Evolutionary conservation across 92 coral and sea anemone genomes (phyloP), one percentile per base, ranked within the genome.

Genomic region (Meandrina meandrites): DNA sequence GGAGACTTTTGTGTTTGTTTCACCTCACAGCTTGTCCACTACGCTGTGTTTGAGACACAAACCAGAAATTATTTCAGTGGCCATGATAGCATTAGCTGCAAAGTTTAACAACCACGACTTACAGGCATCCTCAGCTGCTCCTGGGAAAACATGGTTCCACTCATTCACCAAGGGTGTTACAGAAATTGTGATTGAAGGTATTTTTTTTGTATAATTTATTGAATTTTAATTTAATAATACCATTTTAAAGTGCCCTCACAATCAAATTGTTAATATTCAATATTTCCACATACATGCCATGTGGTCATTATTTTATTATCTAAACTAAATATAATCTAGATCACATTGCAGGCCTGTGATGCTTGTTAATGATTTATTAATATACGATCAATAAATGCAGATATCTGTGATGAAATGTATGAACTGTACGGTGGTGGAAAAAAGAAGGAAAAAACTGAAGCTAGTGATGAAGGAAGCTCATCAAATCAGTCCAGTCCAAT

Each of bases 51-150:
- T 97, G 82, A 92, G 94, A 72, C 88, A 95, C 81, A 92, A 92
- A 75, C 98, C 99, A 73, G 99, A 97, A 80, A 92, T 95, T 13
- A 92, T 92, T n/a, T 98, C 99, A 24, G 94, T 97, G 8, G 97
- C 98, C 76, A 96, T 95, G 95, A 87, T 97, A 57, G 96, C 95
- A 18, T 83, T 97, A 75, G 99, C 98, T 78, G 99, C 98, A n/a
- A 97, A 91, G 92, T 91, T 97, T 58, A 96, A 91, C 88, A 97
- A 93, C 85, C 93, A 95, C 79, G 99, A 97, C 84, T 73, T 95
- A 71, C 98, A 97, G 86, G 90, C 96, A 47, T 92, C 99, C 12
- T 91, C 98, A 24, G 95, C 94, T 73, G 78, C 92, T 0, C 98
- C 96, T 22, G 96, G 92, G 47, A 97, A 95, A 84, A 96, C 95